Conservation (phyloP, 1,140 invertebrate species). For the Dreissena rostriformis region DNA sequence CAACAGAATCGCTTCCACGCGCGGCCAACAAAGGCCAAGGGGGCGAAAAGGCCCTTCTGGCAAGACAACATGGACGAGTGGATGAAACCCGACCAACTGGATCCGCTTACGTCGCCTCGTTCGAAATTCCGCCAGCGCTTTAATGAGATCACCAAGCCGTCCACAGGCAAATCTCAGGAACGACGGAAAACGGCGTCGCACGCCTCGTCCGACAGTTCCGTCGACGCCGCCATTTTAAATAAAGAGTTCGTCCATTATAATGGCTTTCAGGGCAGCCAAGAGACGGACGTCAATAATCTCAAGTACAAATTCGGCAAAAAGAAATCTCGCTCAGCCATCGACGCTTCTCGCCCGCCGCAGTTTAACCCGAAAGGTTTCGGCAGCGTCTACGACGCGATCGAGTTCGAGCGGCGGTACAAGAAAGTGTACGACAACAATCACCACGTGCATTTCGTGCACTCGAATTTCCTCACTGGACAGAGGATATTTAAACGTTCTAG, state of each 20-base stretch:
- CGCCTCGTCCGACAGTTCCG: constrained; percentile 2
- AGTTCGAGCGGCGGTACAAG: constrained; percentile 54
- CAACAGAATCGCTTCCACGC: not conserved
- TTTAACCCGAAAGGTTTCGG: constrained; percentile 53
- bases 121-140: too few relatives aligned
- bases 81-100: constrained; percentile 8
- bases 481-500: constrained; percentile 42
- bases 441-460: constrained; percentile 56
- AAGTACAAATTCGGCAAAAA: constrained; percentile 53
- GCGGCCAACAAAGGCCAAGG: not conserved
- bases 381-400: constrained; percentile 47
- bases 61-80: constrained; percentile 34
- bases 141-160: too few relatives aligned
- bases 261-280: constrained; percentile 36
- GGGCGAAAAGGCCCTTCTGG: constrained; percentile 24
- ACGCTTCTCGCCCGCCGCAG: not conserved
- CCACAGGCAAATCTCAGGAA: not conserved
- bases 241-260: constrained; percentile 42
- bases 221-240: not conserved
- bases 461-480: constrained; percentile 49
- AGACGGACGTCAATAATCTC: constrained; percentile 25
- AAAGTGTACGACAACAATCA: constrained; percentile 54
- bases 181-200: constrained; percentile 3
- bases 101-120: not conserved
- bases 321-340: not conserved